Base-by-base conservation (phyloP, 2,888 invertebrate genomes). In the Odontocerum albicorne region DNA sequence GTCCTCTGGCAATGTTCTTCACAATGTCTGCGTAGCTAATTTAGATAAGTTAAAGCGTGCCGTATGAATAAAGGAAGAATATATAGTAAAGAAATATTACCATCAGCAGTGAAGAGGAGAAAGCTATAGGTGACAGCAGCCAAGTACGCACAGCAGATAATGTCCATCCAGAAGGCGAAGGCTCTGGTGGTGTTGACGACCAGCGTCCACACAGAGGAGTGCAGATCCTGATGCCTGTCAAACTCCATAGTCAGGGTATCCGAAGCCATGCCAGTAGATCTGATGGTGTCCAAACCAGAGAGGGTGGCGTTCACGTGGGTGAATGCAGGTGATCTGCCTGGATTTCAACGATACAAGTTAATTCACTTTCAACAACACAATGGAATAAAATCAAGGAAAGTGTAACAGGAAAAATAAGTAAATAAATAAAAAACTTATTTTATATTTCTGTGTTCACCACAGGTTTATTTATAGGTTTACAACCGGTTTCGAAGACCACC, bases 301-400 rank as follows among this genome's bases (percentile, higher is more conserved):
- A 95, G 78, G 0, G 90, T 88, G 1, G 91, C 87, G 56, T 86
- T 88, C 15, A 93, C 73, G 68, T 94, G 92, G 46, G 87, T 86
- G 65, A 92, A 88, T 0, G 94, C 88, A 8, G 93, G 93, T 64
- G 92, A 92, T 49, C 92, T 83, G 31, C 90, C 92, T 60, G 21
- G 35, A 35, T 4, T 16, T 8, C 4, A 1, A 13, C 4, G 16
- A 36, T 63, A 59, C 13, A 27, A 7, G 8, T 8, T 6, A 27
- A 8, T 6, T 6, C 8, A n/a, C n/a, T n/a, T n/a, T n/a, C n/a
- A n/a, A n/a, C n/a, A n/a, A n/a, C n/a, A n/a, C n/a, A n/a, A n/a
- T n/a, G n/a, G n/a, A n/a, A n/a, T n/a, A n/a, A n/a, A n/a, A n/a
- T n/a, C n/a, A n/a, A n/a, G n/a, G n/a, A n/a, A n/a, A n/a, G n/a